Evolutionary conservation across 2,113 vertebrate species (phyloP).

Genomic region (Calyptomena viridis): DNA sequence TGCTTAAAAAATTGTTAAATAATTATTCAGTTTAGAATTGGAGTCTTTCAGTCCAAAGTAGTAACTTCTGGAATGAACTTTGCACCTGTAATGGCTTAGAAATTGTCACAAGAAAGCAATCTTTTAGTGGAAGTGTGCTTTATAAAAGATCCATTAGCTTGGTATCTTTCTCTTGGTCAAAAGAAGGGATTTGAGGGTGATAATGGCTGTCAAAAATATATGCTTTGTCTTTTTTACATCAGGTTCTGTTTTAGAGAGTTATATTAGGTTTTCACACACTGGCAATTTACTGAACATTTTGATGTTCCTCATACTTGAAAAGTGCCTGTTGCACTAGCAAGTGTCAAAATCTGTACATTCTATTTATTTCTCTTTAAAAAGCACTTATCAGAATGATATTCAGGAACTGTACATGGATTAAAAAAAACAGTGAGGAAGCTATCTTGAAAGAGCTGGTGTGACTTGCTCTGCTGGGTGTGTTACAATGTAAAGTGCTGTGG

Average conservation of each 20-base stretch:
- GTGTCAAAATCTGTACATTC: background rate
- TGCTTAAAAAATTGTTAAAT: background rate
- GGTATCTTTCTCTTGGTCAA: background rate
- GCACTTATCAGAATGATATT: background rate
- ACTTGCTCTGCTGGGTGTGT: background rate
- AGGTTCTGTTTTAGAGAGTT: slow-evolving; percentile 10
- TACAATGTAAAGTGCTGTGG: background rate
- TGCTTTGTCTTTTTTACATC: background rate
- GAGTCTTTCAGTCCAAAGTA: background rate
- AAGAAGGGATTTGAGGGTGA: background rate
- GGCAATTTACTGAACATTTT: background rate
- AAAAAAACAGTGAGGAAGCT: background rate
- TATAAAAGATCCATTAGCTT: slow-evolving; percentile 20
- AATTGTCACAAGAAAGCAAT: slow-evolving; percentile 7
- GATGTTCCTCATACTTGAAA: background rate
- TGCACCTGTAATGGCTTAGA: slow-evolving; percentile 15
- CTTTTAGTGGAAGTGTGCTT: background rate
- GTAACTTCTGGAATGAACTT: background rate
- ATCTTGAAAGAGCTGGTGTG: background rate
- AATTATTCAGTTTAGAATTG: background rate
- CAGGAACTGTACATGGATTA: background rate
- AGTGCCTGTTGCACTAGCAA: background rate
- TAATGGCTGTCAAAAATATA: slow-evolving; percentile 4
- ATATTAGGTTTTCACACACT: background rate
- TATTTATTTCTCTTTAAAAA: slow-evolving; percentile 4